Conservation (phyloP, 2,113 vertebrate species). For the Odobenus rosmarus region DNA sequence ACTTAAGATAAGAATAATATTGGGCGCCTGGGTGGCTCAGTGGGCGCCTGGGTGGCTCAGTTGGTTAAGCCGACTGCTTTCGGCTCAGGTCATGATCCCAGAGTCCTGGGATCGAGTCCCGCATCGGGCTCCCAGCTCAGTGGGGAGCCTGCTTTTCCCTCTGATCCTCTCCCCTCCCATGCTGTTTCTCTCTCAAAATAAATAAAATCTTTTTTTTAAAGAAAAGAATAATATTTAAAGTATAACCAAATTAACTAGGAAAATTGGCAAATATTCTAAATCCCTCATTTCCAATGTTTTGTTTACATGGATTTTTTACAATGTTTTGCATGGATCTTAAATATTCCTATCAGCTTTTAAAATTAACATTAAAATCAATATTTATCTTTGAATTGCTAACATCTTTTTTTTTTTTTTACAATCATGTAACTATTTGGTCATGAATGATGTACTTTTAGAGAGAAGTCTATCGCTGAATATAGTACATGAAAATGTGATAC, state of each 20-base stretch:
- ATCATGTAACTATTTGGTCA: background rate
- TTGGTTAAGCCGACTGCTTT: too few species aligned
- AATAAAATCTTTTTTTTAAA: too few species aligned
- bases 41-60: too few species aligned
- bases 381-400: background rate
- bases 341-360: background rate
- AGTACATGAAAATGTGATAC: background rate
- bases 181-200: too few species aligned
- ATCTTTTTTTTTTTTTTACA: background rate
- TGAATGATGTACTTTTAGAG: background rate
- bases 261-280: background rate
- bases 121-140: too few species aligned
- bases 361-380: background rate
- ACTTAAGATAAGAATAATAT: background rate
- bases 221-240: background rate
- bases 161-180: too few species aligned
- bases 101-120: too few species aligned
- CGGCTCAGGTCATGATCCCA: too few species aligned
- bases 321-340: background rate
- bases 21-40: too few species aligned
- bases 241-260: background rate
- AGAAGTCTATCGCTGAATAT: background rate
- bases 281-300: background rate
- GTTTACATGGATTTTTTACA: background rate
- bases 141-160: too few species aligned